Percentiles rank a stretch among this genome's conserved stretches.
phyloP scores from a whole-genome alignment of 2,113 vertebrate genomes.

The Phainopepla nitens region DNA sequence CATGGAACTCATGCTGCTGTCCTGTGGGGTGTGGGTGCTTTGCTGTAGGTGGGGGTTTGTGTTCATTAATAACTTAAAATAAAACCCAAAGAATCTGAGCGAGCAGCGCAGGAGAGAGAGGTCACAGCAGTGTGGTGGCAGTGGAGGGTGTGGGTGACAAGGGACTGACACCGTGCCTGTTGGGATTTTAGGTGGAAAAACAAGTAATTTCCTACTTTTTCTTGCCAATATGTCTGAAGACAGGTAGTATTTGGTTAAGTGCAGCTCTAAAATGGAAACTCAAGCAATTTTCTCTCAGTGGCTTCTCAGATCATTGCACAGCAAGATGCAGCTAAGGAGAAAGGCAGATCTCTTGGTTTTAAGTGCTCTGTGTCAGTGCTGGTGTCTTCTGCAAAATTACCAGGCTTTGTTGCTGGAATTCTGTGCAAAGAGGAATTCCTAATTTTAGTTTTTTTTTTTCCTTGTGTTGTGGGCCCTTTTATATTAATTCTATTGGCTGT shows the following conservation, averaged over 20 bases:
- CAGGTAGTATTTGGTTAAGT: slow-evolving; percentile 42
- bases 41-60: not conserved
- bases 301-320: slow-evolving; percentile 32
- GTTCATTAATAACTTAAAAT: not conserved
- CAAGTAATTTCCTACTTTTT: not conserved
- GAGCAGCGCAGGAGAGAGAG: not conserved
- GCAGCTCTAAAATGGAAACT: slow-evolving; percentile 61
- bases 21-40: not conserved
- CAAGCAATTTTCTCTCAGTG: slow-evolving; percentile 61
- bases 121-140: not conserved
- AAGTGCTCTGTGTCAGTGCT: slow-evolving; percentile 18
- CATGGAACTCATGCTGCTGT: rapidly evolving
- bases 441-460: not conserved
- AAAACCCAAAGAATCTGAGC: not conserved
- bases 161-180: not conserved
- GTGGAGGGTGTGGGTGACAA: not conserved
- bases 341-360: not conserved
- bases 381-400: not conserved
- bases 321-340: slow-evolving; percentile 42
- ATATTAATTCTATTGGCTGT: not conserved
- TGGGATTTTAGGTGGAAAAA: not conserved
- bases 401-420: not conserved
- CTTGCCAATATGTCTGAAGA: not conserved
- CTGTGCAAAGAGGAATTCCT: not conserved
- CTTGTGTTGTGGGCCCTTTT: not conserved